phyloP scores from a whole-genome alignment of 2,888 invertebrate genomes.

The Protodeltote pygarga region DNA sequence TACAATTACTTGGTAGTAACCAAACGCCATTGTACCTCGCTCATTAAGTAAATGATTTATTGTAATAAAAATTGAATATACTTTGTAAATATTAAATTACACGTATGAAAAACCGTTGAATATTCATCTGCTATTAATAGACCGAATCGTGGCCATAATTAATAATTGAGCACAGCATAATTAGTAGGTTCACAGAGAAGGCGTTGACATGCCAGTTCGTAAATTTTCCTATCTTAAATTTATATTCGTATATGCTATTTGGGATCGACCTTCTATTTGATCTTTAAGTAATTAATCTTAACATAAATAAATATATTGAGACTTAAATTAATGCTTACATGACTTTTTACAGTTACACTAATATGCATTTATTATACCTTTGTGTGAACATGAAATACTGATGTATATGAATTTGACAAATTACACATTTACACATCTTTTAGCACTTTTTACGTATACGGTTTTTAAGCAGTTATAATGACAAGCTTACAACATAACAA shows the following conservation, averaged over 20 bases:
- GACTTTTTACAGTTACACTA: conserved; percentile 36
- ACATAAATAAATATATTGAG: conserved; percentile 42
- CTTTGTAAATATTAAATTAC: conserved; percentile 25
- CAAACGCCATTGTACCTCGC: too few relatives aligned
- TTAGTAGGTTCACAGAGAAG: conserved; percentile 45
- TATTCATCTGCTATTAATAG: conserved; percentile 33
- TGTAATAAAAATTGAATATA: too few relatives aligned
- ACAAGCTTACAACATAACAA: conserved; percentile 27
- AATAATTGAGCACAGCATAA: conserved; percentile 49
- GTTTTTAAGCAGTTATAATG: conserved; percentile 21
- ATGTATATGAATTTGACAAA: conserved; percentile 39
- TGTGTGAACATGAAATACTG: conserved; percentile 44
- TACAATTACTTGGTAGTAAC: too few relatives aligned
- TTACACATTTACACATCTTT: conserved; percentile 41
- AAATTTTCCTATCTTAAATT: conserved; percentile 49
- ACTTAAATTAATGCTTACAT: conserved; percentile 50
- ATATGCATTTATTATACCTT: conserved; percentile 41
- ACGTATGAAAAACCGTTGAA: conserved; percentile 19
- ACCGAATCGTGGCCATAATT: conserved; percentile 38
- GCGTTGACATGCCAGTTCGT: conserved; percentile 52
- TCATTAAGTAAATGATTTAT: too few relatives aligned
- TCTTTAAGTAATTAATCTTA: conserved; percentile 46
- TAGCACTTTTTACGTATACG: conserved; percentile 34
- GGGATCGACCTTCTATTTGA: conserved; percentile 44
- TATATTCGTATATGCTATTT: conserved; percentile 40